These are phyloP conservation scores for Odontocolon sp. DNA, from an alignment of 2,888 invertebrate species.

Conservation along the genomic window DNA sequence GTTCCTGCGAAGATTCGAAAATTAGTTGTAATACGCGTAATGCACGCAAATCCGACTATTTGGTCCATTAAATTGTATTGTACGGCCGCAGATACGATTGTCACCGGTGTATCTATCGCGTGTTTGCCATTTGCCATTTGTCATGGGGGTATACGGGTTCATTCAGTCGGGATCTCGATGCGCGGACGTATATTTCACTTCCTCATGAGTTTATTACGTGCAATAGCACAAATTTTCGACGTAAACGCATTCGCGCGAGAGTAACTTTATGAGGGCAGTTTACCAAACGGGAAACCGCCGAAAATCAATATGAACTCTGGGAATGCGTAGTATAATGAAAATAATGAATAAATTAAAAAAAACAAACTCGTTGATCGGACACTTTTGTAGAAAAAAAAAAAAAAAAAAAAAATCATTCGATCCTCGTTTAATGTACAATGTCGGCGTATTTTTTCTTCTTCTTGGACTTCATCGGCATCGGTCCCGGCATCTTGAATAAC, in stretches of 20 bases:
- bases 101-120: neutral
- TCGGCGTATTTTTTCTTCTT: constrained; percentile 88
- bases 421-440: constrained; percentile 58
- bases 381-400: neutral
- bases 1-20: too few species aligned
- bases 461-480: constrained; percentile 89
- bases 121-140: neutral
- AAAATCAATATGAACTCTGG: neutral
- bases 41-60: too few species aligned
- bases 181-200: neutral
- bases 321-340: neutral
- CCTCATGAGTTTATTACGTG: neutral
- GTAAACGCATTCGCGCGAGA: neutral
- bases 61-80: too few species aligned
- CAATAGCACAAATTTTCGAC: neutral
- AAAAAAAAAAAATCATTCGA: neutral
- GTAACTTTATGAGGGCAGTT: constrained; percentile 9
- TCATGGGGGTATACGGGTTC: constrained; percentile 23
- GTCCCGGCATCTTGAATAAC: constrained; percentile 94
- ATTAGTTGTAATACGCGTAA: too few species aligned
- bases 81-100: neutral
- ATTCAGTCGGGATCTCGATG: constrained; percentile 4
- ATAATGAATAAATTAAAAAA: neutral
- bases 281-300: neutral
- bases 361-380: neutral